A percentile compares a stretch with the other conserved stretches of the same genome.
phyloP scores from a whole-genome alignment of 2,888 invertebrate species.

The Phaedon cochleariae region DNA sequence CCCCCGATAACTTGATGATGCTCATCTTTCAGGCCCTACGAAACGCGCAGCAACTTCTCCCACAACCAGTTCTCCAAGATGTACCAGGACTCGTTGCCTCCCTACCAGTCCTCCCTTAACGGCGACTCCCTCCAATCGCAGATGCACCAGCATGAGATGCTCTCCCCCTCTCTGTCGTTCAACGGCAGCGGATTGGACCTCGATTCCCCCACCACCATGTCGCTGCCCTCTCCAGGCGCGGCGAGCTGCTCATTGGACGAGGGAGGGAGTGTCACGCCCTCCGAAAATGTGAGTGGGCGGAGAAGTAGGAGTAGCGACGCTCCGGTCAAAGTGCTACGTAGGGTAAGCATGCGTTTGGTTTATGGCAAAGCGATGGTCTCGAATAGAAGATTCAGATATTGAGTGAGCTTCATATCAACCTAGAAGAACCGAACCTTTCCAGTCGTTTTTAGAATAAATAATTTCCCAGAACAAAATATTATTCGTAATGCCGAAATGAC shows the following conservation, averaged over 20 bases:
- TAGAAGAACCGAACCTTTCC: too few species aligned
- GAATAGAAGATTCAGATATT: neutral
- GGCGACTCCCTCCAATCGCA: constrained; percentile 67
- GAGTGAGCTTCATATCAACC: too few species aligned
- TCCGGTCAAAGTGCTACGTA: constrained; percentile 77
- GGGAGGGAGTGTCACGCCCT: constrained; percentile 70
- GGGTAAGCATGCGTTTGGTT: constrained; percentile 78
- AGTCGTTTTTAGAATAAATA: too few species aligned
- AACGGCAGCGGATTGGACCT: constrained; percentile 72
- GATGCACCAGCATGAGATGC: constrained; percentile 70
- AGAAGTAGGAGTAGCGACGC: constrained; percentile 60
- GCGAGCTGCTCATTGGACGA: constrained; percentile 75
- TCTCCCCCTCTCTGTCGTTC: constrained; percentile 68
- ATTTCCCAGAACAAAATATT: too few species aligned
- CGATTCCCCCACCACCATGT: constrained; percentile 81
- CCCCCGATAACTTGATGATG: too few species aligned
- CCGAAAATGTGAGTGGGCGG: constrained; percentile 74
- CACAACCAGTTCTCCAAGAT: constrained; percentile 59
- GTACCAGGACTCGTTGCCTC: constrained; percentile 58
- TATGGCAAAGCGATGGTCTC: constrained; percentile 38
- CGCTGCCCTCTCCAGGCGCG: constrained; percentile 82
- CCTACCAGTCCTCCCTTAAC: constrained; percentile 57
- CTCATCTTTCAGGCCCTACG: constrained; percentile 51
- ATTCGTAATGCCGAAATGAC: too few species aligned
- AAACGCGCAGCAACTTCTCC: constrained; percentile 50